Base-by-base conservation (phyloP, 2,113 vertebrate genomes). In the Lagopus muta region DNA sequence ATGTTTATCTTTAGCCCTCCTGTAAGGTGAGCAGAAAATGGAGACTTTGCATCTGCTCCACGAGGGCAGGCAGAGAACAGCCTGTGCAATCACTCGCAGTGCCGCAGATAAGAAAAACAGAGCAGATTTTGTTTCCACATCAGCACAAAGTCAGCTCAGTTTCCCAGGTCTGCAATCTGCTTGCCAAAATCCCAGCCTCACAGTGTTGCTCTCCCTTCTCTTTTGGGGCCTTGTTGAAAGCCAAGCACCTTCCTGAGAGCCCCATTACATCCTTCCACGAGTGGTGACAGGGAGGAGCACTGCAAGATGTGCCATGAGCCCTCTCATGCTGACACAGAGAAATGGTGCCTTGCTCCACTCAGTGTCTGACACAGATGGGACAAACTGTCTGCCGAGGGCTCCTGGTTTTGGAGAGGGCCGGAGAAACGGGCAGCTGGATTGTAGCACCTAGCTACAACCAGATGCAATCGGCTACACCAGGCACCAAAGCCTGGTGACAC, bases 1-100 rank as follows among this genome's bases (percentile, higher is more conserved):
- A 71, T 85, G 81, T 90, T 95, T 93, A 76, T 89, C 80, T 88
- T 72, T 57, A 93, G 83, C 78, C 28, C 58, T 75, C 22, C 66
- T 3, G 3, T 69, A 81, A 92, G 89, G 92, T 92, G 90, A 95
- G 91, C 76, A 91, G 82, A 80, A 89, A 89, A 88, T 9, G 60
- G 91, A 91, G 87, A 67, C 64, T 62, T 66, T 64, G 72, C 89
- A 55, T 80, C 84, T 87, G 60, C 65, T 50, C 1, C 0, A 55
- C 0, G 0, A 47, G 62, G 57, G 62, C 55, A 64, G 47, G 91
- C 72, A 62, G 72, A 80, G 61, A 73, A 80, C 90, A 95, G 85
- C 42, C 1, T 62, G 62, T 62, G 72, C 55, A 19, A 2, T 66
- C 4, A 0, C 69, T 93, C 10, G 0, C 69, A n/a, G 38, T 13